phyloP scores from a whole-genome alignment of 2,113 vertebrate species.

The Phodopus roborovskii region DNA sequence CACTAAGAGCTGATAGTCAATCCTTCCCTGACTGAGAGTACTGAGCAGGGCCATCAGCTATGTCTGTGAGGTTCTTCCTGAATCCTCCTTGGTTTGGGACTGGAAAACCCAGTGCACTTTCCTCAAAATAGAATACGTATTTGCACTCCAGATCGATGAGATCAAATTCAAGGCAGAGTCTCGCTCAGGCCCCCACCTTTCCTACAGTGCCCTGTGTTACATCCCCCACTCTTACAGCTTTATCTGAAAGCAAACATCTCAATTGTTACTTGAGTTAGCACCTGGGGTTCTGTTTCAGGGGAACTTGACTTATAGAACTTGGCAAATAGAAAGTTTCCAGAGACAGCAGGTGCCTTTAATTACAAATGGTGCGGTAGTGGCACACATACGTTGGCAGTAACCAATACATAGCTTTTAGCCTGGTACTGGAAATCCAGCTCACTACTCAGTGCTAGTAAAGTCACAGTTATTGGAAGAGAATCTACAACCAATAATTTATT shows the following conservation, averaged over 20 bases:
- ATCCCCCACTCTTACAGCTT: not conserved
- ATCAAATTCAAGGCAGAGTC: not conserved
- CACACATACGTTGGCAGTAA: not conserved
- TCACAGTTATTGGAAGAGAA: not conserved
- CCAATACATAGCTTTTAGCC: not conserved
- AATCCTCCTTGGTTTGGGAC: not conserved
- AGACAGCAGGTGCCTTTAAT: not conserved
- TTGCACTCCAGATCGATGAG: not conserved
- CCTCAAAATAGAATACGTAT: not conserved
- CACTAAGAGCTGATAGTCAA: conserved; percentile 9
- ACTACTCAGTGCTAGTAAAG: not conserved
- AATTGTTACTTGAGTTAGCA: not conserved
- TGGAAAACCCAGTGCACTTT: not conserved
- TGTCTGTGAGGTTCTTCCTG: not conserved
- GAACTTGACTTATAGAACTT: not conserved
- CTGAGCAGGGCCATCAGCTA: not conserved
- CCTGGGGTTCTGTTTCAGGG: not conserved
- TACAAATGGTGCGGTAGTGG: not conserved
- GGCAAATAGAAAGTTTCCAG: not conserved
- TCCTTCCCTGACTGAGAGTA: not conserved
- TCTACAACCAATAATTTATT: too few species aligned
- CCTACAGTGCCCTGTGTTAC: not conserved
- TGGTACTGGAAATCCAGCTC: not conserved
- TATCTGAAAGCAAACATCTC: not conserved
- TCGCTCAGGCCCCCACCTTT: not conserved